Evolutionary conservation across 2,888 invertebrate genomes (phyloP).

Genomic region (Oconnorella tubifera): DNA sequence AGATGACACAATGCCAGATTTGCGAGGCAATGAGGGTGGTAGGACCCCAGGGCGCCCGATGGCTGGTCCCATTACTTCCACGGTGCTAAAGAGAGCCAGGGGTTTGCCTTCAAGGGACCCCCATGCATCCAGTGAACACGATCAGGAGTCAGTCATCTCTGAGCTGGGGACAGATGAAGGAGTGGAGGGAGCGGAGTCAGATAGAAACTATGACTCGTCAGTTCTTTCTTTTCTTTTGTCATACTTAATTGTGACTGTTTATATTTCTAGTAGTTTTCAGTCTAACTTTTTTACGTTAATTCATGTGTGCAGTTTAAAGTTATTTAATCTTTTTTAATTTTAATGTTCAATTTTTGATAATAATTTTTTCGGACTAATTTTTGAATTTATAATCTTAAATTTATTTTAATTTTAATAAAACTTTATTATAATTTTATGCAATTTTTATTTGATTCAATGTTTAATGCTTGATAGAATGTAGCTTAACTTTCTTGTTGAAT

Average conservation of each 20-base stretch:
- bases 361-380: neutral
- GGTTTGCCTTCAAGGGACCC: neutral
- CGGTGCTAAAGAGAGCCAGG: conserved; percentile 27
- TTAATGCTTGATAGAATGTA: too few relatives aligned
- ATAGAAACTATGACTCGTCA: conserved; percentile 32
- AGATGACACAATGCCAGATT: neutral
- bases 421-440: too few relatives aligned
- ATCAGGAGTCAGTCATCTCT: conserved; percentile 20
- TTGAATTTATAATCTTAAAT: neutral
- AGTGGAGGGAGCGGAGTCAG: conserved; percentile 29
- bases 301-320: too few relatives aligned
- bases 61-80: conserved; percentile 30
- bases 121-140: conserved; percentile 18
- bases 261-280: neutral
- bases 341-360: neutral
- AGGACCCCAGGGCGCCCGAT: conserved; percentile 24
- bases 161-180: conserved; percentile 29
- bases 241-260: neutral
- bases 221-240: conserved; percentile 10
- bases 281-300: too few relatives aligned
- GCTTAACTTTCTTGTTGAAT: too few relatives aligned
- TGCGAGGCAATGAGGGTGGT: conserved; percentile 8
- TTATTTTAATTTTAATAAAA: too few relatives aligned
- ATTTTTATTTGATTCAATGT: too few relatives aligned
- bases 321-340: neutral